Percentiles rank a stretch among this genome's conserved stretches.
Evolutionary conservation across 2,113 vertebrate genomes (phyloP).

Genomic region (Dermatemys mawii): DNA sequence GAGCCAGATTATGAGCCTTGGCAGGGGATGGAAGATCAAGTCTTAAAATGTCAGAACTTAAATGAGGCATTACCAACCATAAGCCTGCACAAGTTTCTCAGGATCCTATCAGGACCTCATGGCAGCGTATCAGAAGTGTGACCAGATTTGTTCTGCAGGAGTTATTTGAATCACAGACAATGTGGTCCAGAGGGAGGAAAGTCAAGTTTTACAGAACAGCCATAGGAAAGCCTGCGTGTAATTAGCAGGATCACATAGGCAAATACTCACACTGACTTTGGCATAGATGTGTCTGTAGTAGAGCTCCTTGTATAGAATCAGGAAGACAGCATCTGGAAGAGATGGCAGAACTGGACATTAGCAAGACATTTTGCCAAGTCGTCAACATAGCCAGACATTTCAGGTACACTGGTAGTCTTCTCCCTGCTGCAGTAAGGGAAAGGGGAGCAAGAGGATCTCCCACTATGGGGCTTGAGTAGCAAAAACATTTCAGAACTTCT

Average conservation of each 20-base stretch:
- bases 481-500: background rate
- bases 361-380: background rate
- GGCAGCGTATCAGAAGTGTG: background rate
- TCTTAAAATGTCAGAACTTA: background rate
- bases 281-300: slow-evolving; percentile 99
- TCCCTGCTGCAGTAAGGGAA: background rate
- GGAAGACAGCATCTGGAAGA: slow-evolving; percentile 93
- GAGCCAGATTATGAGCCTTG: background rate
- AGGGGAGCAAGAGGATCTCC: background rate
- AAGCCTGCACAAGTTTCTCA: background rate
- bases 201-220: background rate
- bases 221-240: background rate
- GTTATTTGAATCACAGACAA: rapidly evolving
- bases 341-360: background rate
- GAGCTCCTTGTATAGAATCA: slow-evolving; percentile 97
- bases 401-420: background rate
- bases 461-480: background rate
- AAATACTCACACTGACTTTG: slow-evolving; percentile 97
- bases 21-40: background rate
- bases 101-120: background rate
- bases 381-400: background rate
- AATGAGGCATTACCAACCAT: background rate
- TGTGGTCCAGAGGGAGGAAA: background rate
- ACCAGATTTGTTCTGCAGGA: background rate
- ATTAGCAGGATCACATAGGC: background rate